Evolutionary conservation across 2,888 invertebrate species (phyloP).

Genomic region (Exocentrus adspersus): DNA sequence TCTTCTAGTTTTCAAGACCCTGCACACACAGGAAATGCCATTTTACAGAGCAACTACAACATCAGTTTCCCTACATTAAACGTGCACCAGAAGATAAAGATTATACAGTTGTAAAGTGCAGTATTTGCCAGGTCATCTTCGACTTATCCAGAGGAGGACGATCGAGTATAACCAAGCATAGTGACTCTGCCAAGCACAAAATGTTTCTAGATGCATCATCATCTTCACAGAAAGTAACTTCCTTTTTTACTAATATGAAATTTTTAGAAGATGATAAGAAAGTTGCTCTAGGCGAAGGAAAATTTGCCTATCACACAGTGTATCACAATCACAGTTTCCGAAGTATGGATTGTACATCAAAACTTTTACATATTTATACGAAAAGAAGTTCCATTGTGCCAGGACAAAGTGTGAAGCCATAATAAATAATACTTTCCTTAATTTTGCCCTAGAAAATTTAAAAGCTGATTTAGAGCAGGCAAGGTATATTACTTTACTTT

Average conservation of each 20-base stretch:
- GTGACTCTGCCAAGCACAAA: too few relatives aligned
- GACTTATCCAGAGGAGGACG: too few relatives aligned
- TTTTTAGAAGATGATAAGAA: conserved; percentile 4
- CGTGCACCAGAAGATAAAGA: too few relatives aligned
- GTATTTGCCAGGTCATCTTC: not conserved
- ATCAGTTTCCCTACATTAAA: too few relatives aligned
- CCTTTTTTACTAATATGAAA: too few relatives aligned
- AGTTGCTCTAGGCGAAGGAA: conserved; percentile 7
- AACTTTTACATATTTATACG: conserved; percentile 15
- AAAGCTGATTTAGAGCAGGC: not conserved
- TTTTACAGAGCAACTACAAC: too few relatives aligned
- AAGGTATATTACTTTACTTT: conserved; percentile 5
- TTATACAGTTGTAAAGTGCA: too few relatives aligned
- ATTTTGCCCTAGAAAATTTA: not conserved
- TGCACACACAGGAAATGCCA: too few relatives aligned
- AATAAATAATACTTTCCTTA: conserved; percentile 1
- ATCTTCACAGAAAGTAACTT: too few relatives aligned
- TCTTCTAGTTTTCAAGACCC: too few relatives aligned
- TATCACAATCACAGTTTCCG: conserved; percentile 20
- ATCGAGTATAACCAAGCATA: too few relatives aligned
- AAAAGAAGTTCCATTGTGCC: conserved; percentile 13
- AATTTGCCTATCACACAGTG: conserved; percentile 17
- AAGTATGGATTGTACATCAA: conserved; percentile 21
- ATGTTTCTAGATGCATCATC: too few relatives aligned
- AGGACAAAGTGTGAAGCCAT: conserved; percentile 22